Evolutionary conservation across 1,140 invertebrate species (phyloP).

Genomic region (Drosophila lowei): DNA sequence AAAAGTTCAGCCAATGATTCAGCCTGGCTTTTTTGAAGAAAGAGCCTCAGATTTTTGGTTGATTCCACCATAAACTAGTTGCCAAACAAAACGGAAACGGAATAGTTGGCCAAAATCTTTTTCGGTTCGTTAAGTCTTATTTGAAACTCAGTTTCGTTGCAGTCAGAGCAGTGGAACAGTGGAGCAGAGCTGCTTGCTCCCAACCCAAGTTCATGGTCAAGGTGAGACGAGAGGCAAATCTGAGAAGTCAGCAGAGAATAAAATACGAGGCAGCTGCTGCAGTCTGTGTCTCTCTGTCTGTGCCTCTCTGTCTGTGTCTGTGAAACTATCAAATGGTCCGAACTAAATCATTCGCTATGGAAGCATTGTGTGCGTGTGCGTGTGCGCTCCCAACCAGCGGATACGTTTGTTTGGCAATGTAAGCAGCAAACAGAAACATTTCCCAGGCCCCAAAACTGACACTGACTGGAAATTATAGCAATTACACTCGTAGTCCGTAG

Average conservation of each 20-base stretch:
- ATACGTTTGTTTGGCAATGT: conserved; percentile 54
- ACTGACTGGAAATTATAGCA: conserved; percentile 67
- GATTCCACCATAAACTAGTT: neutral
- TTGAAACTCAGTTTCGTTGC: conserved; percentile 14
- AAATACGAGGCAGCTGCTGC: conserved; percentile 11
- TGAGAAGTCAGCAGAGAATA: conserved; percentile 19
- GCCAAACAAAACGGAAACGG: conserved; percentile 11
- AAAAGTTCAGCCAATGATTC: conserved; percentile 43
- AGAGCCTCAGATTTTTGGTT: conserved; percentile 3
- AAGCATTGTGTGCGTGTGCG: conserved; percentile 18
- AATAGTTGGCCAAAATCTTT: conserved; percentile 27
- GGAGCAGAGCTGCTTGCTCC: neutral
- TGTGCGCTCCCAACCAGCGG: conserved; percentile 39
- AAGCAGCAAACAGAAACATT: conserved; percentile 52
- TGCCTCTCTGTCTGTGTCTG: neutral
- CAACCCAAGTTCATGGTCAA: conserved; percentile 65
- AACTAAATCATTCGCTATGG: conserved; percentile 49
- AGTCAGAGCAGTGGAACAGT: conserved; percentile 5
- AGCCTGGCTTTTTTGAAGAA: neutral
- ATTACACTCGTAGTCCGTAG: conserved; percentile 34
- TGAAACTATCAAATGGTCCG: conserved; percentile 36
- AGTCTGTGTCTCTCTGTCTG: neutral
- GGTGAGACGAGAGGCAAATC: conserved; percentile 53
- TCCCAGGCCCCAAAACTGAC: conserved; percentile 56
- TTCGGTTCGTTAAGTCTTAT: conserved; percentile 27